These are phyloP conservation scores for Delphinapterus leucas DNA, from an alignment of 2,113 vertebrate genomes.

Conservation along the genomic window DNA sequence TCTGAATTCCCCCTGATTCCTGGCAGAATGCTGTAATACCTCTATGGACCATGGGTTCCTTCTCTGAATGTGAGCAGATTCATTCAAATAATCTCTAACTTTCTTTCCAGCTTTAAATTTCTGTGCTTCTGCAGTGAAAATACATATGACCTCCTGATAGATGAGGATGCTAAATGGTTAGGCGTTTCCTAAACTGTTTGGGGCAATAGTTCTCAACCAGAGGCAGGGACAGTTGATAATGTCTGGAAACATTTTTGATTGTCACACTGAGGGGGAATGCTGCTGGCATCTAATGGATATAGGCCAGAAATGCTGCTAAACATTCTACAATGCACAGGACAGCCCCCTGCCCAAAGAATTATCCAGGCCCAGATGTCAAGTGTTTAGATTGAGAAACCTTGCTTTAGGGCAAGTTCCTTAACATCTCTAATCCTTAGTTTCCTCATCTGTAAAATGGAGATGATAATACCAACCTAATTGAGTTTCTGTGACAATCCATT, in stretches of 20 bases:
- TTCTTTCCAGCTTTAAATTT: background rate
- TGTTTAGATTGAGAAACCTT: background rate
- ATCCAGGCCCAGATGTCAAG: background rate
- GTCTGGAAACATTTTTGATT: background rate
- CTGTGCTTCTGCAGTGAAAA: conserved; percentile 8
- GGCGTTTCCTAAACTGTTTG: background rate
- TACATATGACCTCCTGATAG: background rate
- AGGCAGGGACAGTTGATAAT: background rate
- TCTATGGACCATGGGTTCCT: background rate
- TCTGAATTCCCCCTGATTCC: background rate
- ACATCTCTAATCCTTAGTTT: background rate
- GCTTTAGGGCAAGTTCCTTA: background rate
- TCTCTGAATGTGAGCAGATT: background rate
- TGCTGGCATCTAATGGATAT: background rate
- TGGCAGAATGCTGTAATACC: background rate
- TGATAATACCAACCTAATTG: background rate
- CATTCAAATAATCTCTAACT: conserved; percentile 1
- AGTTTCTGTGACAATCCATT: background rate
- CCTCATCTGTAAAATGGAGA: background rate
- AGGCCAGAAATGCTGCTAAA: background rate
- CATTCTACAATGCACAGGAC: background rate
- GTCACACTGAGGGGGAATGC: background rate
- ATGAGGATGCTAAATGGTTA: background rate
- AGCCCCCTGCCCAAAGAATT: background rate
- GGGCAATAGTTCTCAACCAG: background rate